Evolutionary conservation across 2,797 vertebrate genomes (phyloP).

Genomic region (Steatocranus sp.): DNA sequence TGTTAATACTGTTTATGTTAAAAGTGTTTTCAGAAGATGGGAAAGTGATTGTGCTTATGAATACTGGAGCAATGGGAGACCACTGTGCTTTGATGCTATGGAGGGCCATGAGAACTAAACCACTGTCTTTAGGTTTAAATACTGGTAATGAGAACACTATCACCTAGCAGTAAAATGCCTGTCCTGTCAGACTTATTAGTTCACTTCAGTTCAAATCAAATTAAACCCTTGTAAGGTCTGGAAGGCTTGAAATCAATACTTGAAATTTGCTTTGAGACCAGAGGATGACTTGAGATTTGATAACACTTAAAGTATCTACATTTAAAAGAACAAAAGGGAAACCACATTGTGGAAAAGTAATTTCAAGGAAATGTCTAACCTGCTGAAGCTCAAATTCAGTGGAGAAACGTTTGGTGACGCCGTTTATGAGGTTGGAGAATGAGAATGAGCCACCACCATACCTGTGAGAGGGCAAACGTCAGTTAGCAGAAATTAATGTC

Average conservation of each 20-base stretch:
- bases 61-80: not conserved
- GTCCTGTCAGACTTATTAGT: not conserved
- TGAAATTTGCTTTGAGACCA: not conserved
- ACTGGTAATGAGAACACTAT: not conserved
- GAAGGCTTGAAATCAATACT: not conserved
- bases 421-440: conserved; percentile 83
- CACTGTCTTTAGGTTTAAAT: not conserved
- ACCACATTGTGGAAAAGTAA: not conserved
- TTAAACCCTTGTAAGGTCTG: not conserved
- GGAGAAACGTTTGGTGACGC: conserved; percentile 83
- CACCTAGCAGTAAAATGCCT: not conserved
- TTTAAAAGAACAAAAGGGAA: not conserved
- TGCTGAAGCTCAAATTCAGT: conserved; percentile 81
- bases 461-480: conserved; percentile 53
- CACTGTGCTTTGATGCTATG: not conserved
- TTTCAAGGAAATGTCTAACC: conserved; percentile 62
- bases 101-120: not conserved
- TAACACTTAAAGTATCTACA: not conserved
- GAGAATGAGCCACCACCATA: conserved; percentile 92
- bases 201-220: not conserved
- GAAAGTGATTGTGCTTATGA: not conserved
- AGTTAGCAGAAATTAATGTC: not conserved
- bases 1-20: not conserved
- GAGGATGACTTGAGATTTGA: not conserved
- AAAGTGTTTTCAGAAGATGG: not conserved